phyloP scores from a whole-genome alignment of 2,797 vertebrate species.

The Platalea minor region DNA sequence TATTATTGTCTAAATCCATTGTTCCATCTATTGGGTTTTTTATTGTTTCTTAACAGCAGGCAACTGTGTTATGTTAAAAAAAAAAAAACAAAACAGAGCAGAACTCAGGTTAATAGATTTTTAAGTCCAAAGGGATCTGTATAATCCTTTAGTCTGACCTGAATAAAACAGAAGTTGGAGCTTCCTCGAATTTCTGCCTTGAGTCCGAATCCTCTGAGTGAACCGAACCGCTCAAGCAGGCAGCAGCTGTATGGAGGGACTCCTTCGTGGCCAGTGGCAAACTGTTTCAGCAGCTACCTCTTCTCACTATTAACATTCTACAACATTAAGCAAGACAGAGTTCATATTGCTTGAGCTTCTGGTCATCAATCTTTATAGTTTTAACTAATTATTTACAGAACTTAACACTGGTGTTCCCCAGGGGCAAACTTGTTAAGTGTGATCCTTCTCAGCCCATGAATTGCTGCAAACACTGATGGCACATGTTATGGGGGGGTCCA shows the following conservation, averaged over 20 bases:
- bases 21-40: neutral
- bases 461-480: neutral
- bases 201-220: neutral
- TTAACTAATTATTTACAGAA: neutral
- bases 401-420: neutral
- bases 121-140: neutral
- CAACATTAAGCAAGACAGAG: neutral
- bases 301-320: neutral
- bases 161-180: neutral
- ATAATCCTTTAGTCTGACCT: neutral
- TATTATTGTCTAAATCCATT: neutral
- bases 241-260: neutral
- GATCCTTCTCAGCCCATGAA: neutral
- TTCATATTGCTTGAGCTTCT: neutral
- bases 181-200: neutral
- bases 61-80: neutral
- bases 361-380: neutral
- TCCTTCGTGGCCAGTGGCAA: accelerated
- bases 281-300: neutral
- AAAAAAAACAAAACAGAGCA: neutral
- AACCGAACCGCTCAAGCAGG: neutral
- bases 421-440: neutral
- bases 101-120: neutral
- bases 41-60: neutral
- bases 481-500: neutral